Evolutionary conservation across 2,113 vertebrate species (phyloP).

Genomic region (Gambusia holbrooki): DNA sequence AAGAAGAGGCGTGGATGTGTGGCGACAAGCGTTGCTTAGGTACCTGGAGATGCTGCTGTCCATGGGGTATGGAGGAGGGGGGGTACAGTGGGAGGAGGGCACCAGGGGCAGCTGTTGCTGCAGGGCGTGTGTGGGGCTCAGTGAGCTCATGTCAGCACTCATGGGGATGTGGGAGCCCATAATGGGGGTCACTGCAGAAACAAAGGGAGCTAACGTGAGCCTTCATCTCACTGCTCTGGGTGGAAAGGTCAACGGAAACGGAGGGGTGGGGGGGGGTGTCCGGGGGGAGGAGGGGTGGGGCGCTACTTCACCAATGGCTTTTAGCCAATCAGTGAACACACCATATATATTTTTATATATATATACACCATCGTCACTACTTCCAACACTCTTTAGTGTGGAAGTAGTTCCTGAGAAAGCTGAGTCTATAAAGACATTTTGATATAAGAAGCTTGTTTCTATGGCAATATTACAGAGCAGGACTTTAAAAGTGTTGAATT

Average conservation of each 20-base stretch:
- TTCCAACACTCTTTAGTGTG: too few species aligned
- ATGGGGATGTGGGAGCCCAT: conserved; percentile 96
- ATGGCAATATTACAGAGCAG: too few species aligned
- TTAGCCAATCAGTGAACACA: too few species aligned
- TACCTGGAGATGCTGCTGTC: conserved; percentile 99
- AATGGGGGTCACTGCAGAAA: conserved; percentile 91
- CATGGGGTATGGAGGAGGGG: conserved; percentile 97
- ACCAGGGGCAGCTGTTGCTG: conserved; percentile 94
- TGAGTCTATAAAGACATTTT: too few species aligned
- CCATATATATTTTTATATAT: too few species aligned
- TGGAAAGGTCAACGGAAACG: conserved; percentile 23
- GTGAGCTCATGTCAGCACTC: conserved; percentile 94
- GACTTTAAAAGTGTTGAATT: too few species aligned
- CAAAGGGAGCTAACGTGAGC: conserved; percentile 76
- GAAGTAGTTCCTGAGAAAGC: too few species aligned
- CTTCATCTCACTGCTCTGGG: conserved; percentile 21
- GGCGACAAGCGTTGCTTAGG: conserved; percentile 41
- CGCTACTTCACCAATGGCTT: too few species aligned
- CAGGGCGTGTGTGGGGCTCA: conserved; percentile 94
- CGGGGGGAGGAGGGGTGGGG: too few species aligned
- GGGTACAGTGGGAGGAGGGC: conserved; percentile 97
- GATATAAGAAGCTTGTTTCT: too few species aligned
- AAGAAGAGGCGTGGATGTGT: conserved; percentile 18
- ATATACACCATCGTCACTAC: too few species aligned
- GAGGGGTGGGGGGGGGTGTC: background rate